Base-by-base conservation (phyloP, 92 coral and sea anemone genomes). In the Porites cylindrica region DNA sequence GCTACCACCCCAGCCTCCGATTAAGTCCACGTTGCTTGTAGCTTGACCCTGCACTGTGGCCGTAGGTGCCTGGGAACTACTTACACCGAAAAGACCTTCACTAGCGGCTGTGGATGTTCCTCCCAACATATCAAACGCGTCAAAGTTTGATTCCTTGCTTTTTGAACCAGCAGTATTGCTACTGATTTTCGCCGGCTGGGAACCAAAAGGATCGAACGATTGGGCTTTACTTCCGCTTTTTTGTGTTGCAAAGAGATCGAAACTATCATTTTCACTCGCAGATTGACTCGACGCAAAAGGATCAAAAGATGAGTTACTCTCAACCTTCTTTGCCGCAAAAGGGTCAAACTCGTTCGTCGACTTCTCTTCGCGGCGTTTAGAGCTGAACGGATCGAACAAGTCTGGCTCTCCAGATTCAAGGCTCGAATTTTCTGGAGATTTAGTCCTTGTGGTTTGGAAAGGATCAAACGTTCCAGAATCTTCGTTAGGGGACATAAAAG, bases 1-100 rank as follows among this genome's bases (percentile, higher is more conserved):
- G 53, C 51, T 50, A 51, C 77, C 82, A 11, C 96, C 92, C 98
- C 98, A 95, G 47, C 78, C 94, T 32, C 98, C 98, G 29, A 95
- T 91, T 6, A 95, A 77, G 78, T 92, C 94, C 16, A 92, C 79
- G 58, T 86, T 76, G 10, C 72, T 78, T 67, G 71, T 70, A 75
- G 60, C 53, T 47, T 81, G 84, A 24, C 71, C 71, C 61, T 88
- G 88, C 0, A 82, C 51, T 43, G 85, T 84, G 58, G 76, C 4
- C 8, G 10, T 85, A 6, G 83, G 56, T 16, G 5, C 66, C 60
- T 83, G 80, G 73, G 87, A 62, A 47, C 65, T 62, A 38, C 76
- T 72, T 16, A 80, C 60, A 12, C 86, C 79, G 17, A 91, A 87
- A 60, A 87, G 58, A 54, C 87, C 89, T 4, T 73, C 85, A 56